Conservation (phyloP, 2,888 invertebrate species). For the Heteromurus nitidus region DNA sequence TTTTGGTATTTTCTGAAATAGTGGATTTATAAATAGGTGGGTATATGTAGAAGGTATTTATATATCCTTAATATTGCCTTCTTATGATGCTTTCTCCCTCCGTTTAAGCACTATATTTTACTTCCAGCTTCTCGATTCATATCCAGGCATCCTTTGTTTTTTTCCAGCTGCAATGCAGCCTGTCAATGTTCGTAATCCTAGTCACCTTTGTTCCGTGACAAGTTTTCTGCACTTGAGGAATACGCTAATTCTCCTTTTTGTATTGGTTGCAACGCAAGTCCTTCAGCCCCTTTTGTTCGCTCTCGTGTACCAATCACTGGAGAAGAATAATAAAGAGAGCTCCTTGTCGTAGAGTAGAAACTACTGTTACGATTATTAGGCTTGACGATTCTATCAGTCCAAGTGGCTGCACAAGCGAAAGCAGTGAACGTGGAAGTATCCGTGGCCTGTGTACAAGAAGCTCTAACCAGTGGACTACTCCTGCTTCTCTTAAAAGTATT, state of each 20-base stretch:
- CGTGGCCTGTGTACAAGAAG: background rate
- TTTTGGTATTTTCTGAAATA: too few species aligned
- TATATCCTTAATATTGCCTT: too few species aligned
- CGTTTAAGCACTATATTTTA: background rate
- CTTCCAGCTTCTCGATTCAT: background rate
- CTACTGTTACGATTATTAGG: constrained; percentile 40
- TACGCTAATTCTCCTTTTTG: constrained; percentile 19
- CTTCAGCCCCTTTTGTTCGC: background rate
- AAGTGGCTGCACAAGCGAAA: background rate
- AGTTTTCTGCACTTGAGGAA: background rate
- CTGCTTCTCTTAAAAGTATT: constrained; percentile 16
- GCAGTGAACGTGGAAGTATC: background rate
- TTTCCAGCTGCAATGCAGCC: background rate
- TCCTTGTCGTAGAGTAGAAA: constrained; percentile 25
- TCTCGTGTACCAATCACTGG: constrained; percentile 1
- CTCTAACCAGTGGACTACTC: constrained; percentile 4
- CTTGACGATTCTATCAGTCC: background rate
- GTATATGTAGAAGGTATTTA: too few species aligned
- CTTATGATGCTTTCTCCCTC: too few species aligned
- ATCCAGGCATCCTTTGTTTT: background rate
- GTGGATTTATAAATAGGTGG: too few species aligned
- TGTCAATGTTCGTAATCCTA: background rate
- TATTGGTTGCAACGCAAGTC: background rate
- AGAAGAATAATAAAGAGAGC: constrained; percentile 21
- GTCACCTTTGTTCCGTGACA: background rate